phyloP scores from a whole-genome alignment of 2,888 invertebrate genomes.

The Tinea semifulvella region DNA sequence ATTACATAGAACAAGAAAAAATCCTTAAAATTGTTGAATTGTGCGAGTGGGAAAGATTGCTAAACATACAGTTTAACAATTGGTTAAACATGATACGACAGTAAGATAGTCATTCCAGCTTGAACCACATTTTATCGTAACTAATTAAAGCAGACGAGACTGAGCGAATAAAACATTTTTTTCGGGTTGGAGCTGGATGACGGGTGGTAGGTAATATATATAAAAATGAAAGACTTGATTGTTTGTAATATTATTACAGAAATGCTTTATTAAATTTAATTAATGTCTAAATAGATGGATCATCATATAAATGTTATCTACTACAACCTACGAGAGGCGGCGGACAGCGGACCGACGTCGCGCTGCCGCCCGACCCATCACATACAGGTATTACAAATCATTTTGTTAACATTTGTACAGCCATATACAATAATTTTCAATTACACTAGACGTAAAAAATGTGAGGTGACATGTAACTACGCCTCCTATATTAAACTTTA shows the following conservation, averaged over 20 bases:
- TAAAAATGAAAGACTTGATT: too few species aligned
- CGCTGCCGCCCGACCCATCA: conserved; percentile 56
- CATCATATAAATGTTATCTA: conserved; percentile 68
- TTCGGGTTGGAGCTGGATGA: too few species aligned
- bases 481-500: conserved; percentile 62
- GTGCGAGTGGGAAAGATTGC: too few species aligned
- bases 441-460: conserved; percentile 67
- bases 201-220: too few species aligned
- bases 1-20: too few species aligned
- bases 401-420: conserved; percentile 66
- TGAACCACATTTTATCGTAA: too few species aligned
- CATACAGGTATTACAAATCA: conserved; percentile 64
- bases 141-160: too few species aligned
- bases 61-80: too few species aligned
- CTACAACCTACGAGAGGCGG: conserved; percentile 60
- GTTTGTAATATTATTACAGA: conserved; percentile 71
- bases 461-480: conserved; percentile 64
- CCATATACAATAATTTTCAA: conserved; percentile 69
- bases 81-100: too few species aligned
- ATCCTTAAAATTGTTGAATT: too few species aligned
- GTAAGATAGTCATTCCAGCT: too few species aligned
- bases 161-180: too few species aligned
- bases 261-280: conserved; percentile 74
- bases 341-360: conserved; percentile 43
- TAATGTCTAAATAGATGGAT: conserved; percentile 73